These are phyloP conservation scores for Drosophila fulvimacula DNA, from an alignment of 2,888 invertebrate species.

Conservation along the genomic window DNA sequence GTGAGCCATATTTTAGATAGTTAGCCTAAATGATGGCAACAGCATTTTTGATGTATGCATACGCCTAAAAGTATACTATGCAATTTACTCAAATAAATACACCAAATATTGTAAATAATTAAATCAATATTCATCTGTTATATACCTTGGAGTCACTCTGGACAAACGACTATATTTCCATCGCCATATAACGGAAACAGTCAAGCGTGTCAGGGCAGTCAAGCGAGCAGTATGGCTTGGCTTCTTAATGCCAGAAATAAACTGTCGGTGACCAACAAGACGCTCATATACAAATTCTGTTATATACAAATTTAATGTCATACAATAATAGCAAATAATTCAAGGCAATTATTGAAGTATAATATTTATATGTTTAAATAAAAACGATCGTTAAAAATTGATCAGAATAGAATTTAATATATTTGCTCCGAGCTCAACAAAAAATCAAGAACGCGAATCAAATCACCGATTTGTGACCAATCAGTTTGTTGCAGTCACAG, in stretches of 20 bases:
- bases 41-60: background rate
- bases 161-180: too few species aligned
- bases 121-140: background rate
- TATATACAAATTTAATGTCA: too few species aligned
- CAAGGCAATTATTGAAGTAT: background rate
- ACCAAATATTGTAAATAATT: background rate
- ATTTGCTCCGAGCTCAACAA: too few species aligned
- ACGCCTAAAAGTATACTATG: slow-evolving; percentile 13
- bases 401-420: background rate
- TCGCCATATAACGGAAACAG: too few species aligned
- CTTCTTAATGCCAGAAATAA: too few species aligned
- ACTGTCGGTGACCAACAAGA: too few species aligned
- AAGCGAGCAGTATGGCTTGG: too few species aligned
- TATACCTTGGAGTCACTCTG: too few species aligned
- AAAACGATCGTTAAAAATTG: background rate
- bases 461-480: slow-evolving; percentile 11
- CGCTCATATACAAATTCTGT: too few species aligned
- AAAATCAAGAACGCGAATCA: slow-evolving; percentile 17
- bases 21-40: slow-evolving; percentile 36
- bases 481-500: slow-evolving; percentile 8
- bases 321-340: background rate
- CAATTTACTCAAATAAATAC: background rate
- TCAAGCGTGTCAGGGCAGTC: too few species aligned
- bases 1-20: background rate
- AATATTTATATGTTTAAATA: background rate